Evolutionary conservation across 1,140 invertebrate genomes (phyloP).

Genomic region (Pseudomyrmex cubaensis): DNA sequence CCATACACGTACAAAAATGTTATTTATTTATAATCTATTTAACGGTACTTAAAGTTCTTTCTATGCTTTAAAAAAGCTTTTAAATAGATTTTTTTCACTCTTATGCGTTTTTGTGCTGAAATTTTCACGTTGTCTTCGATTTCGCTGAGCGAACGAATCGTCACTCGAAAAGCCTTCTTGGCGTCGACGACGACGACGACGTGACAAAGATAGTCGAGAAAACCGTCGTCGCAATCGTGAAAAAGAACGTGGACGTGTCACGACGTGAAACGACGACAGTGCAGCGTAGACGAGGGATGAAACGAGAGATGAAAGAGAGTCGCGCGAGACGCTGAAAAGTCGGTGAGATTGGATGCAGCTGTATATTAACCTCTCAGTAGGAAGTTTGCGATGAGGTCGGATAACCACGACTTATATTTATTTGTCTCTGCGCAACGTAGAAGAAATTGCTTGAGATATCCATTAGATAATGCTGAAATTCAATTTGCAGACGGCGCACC

Average conservation of each 20-base stretch:
- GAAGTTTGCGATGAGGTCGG: conserved; percentile 32
- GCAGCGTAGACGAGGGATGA: background rate
- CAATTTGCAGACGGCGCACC: conserved; percentile 31
- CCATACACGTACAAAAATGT: too few relatives aligned
- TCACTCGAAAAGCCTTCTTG: conserved; percentile 13
- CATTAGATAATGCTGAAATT: conserved; percentile 44
- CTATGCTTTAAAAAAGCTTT: too few relatives aligned
- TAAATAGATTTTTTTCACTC: too few relatives aligned
- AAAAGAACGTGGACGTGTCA: too few relatives aligned
- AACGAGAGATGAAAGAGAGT: conserved; percentile 40
- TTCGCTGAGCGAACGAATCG: background rate
- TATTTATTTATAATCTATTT: too few relatives aligned
- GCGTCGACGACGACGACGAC: background rate
- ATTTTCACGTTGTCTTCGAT: background rate
- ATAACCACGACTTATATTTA: conserved; percentile 37
- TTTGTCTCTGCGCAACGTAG: conserved; percentile 14
- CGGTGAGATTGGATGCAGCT: conserved; percentile 54
- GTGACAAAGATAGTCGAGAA: background rate
- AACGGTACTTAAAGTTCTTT: too few relatives aligned
- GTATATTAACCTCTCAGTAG: conserved; percentile 51
- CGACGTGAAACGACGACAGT: too few relatives aligned
- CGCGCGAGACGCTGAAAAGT: conserved; percentile 23
- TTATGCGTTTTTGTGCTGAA: too few relatives aligned
- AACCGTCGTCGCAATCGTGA: too few relatives aligned
- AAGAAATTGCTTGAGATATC: conserved; percentile 21